Evolutionary conservation across 2,888 invertebrate genomes (phyloP).

Genomic region (Drosophila mercatorum): DNA sequence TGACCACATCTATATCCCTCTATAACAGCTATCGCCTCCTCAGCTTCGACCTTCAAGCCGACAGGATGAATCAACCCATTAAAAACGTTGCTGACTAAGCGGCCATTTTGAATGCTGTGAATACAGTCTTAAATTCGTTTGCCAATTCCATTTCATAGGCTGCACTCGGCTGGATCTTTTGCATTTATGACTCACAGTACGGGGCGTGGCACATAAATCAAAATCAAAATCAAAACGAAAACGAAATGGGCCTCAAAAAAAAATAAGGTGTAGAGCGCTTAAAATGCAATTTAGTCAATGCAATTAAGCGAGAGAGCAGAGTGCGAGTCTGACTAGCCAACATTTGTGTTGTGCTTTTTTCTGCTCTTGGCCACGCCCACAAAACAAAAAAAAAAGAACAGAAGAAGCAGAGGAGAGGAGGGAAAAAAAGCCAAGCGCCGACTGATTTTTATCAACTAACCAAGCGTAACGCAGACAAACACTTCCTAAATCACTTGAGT

Average conservation of each 20-base stretch:
- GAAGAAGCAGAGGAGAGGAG: no score
- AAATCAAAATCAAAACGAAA: conserved; percentile 37
- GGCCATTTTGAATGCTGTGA: background rate
- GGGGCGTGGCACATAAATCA: conserved; percentile 49
- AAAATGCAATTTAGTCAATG: conserved; percentile 74
- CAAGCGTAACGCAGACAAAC: conserved; percentile 83
- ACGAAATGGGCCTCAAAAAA: conserved; percentile 22
- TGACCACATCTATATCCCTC: background rate
- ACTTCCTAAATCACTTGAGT: conserved; percentile 83
- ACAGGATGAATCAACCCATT: background rate
- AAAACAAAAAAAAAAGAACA: conserved; percentile 37
- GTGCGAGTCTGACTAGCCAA: background rate
- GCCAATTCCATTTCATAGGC: conserved; percentile 1
- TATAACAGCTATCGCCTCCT: no score
- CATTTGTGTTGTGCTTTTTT: conserved; percentile 5
- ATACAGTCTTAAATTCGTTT: conserved; percentile 1
- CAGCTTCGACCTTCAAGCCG: background rate
- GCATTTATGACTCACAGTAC: conserved; percentile 23
- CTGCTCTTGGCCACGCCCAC: conserved; percentile 24
- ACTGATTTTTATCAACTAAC: conserved; percentile 83
- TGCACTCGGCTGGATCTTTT: conserved; percentile 16
- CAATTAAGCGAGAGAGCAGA: conserved; percentile 53
- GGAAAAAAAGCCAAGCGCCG: conserved; percentile 46
- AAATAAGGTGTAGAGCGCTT: conserved; percentile 40
- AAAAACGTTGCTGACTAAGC: background rate